Evolutionary conservation across 2,797 vertebrate species (phyloP).

Genomic region (Halcyon badia): DNA sequence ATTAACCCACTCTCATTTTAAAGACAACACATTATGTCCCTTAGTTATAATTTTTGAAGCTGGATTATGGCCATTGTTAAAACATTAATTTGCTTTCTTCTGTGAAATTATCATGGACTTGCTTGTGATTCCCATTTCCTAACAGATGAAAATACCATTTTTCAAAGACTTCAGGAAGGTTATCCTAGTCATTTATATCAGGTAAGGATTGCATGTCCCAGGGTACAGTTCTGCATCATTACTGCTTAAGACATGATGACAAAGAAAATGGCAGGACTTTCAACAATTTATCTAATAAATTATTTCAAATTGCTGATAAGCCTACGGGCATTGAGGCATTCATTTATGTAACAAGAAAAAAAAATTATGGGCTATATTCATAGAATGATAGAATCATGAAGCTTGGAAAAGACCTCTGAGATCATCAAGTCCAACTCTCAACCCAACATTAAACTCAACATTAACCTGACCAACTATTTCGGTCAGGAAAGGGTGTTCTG

Average conservation of each 20-base stretch:
- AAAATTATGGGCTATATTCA: background rate
- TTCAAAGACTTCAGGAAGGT: background rate
- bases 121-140: background rate
- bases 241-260: background rate
- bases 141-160: background rate
- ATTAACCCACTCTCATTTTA: constrained; percentile 26
- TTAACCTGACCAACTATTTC: background rate
- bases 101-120: background rate
- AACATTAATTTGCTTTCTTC: background rate
- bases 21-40: background rate
- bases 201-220: background rate
- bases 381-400: too few species aligned
- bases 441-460: too few species aligned
- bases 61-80: constrained; percentile 1
- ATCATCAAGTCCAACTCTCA: too few species aligned
- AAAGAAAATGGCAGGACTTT: background rate
- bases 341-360: background rate
- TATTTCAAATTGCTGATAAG: background rate
- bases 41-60: background rate
- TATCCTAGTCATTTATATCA: background rate
- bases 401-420: too few species aligned
- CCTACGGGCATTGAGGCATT: background rate
- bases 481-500: background rate
- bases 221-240: background rate
- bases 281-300: background rate